Percentiles rank a stretch among this genome's conserved stretches.
Conservation (phyloP, 1,140 invertebrate species). For the Oreohelix idahoensis region DNA sequence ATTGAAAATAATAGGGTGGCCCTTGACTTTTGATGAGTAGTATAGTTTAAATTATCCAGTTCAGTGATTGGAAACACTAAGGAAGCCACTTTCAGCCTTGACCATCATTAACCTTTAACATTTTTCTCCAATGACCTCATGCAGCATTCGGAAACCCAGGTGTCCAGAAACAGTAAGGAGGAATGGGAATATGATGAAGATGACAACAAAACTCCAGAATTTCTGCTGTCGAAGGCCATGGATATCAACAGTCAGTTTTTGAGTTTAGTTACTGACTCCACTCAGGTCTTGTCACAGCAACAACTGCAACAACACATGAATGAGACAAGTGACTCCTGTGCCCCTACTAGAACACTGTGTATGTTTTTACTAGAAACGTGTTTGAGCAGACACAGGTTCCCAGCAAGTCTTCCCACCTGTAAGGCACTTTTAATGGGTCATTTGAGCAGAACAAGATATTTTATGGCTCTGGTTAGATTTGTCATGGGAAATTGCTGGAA, state of each 20-base stretch:
- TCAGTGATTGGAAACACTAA: too few species aligned
- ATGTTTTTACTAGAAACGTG: background rate
- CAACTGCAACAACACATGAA: background rate
- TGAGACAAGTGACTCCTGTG: background rate
- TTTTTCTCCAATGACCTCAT: background rate
- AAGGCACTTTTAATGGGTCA: too few species aligned
- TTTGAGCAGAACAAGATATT: too few species aligned
- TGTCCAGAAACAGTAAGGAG: background rate
- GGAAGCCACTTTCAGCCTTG: constrained; percentile 2
- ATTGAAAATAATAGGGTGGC: too few species aligned
- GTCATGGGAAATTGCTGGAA: too few species aligned
- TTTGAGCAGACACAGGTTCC: background rate
- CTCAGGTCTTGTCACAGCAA: background rate
- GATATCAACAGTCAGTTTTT: background rate
- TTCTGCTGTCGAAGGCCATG: background rate
- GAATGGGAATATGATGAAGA: background rate
- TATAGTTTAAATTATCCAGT: too few species aligned
- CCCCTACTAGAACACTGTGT: background rate
- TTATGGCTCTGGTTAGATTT: too few species aligned
- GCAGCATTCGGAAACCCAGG: background rate
- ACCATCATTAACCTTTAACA: background rate
- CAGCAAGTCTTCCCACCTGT: background rate
- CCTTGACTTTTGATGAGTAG: too few species aligned
- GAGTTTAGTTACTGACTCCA: background rate
- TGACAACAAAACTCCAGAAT: background rate